Percentiles rank a stretch among this genome's conserved stretches.
These are phyloP conservation scores for Eulithis prunata DNA, from an alignment of 2,888 invertebrate species.

Conservation along the genomic window DNA sequence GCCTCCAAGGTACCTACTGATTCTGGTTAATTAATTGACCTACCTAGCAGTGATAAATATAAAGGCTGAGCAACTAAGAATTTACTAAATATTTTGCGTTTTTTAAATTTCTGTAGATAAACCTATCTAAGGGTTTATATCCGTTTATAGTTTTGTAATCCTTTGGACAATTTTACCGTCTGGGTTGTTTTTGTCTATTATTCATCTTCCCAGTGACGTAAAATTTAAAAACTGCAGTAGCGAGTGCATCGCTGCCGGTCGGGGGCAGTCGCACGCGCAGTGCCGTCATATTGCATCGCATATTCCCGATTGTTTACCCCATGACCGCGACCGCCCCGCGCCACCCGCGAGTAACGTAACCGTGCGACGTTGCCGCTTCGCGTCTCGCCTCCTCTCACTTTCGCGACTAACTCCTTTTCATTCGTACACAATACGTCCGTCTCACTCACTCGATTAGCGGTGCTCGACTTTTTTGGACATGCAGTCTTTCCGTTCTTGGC, in stretches of 20 bases:
- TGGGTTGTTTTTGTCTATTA: too few species aligned
- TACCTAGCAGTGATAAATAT: too few species aligned
- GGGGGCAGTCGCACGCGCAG: slow-evolving; percentile 70
- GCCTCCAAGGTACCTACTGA: too few species aligned
- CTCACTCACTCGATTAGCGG: slow-evolving; percentile 75
- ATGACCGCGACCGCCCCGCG: slow-evolving; percentile 53
- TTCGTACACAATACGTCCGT: slow-evolving; percentile 51
- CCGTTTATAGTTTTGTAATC: too few species aligned
- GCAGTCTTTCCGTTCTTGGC: slow-evolving; percentile 76
- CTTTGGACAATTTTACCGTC: too few species aligned
- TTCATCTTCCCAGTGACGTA: slow-evolving; percentile 59
- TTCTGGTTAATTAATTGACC: too few species aligned
- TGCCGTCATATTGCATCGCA: slow-evolving; percentile 63
- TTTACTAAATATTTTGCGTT: too few species aligned
- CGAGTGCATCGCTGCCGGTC: slow-evolving; percentile 69
- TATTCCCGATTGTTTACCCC: slow-evolving; percentile 80
- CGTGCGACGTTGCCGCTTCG: slow-evolving; percentile 76
- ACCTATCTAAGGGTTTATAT: too few species aligned
- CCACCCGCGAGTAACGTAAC: slow-evolving; percentile 69
- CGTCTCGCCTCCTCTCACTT: slow-evolving; percentile 81
- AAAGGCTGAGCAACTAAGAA: too few species aligned
- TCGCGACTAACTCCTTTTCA: slow-evolving; percentile 67
- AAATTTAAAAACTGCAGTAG: slow-evolving; percentile 73
- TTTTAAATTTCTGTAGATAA: too few species aligned
- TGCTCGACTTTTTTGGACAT: slow-evolving; percentile 81